phyloP scores from a whole-genome alignment of 2,797 vertebrate genomes.

The Anguilla anguilla region DNA sequence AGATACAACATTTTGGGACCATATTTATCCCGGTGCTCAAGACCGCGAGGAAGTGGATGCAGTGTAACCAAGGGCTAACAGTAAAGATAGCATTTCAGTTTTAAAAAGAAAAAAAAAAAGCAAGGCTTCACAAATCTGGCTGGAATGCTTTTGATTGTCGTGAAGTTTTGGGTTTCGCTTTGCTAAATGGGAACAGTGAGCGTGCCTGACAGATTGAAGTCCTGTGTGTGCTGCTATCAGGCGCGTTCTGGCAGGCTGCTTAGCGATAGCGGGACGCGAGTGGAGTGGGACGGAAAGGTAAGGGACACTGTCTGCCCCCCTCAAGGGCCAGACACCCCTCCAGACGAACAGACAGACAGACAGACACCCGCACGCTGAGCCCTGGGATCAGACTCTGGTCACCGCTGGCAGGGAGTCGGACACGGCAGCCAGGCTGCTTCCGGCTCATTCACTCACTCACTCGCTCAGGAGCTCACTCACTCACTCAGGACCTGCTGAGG shows the following conservation, averaged over 20 bases:
- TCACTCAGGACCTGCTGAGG: neutral
- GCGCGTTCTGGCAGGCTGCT: neutral
- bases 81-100: neutral
- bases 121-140: neutral
- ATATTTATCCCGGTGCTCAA: neutral
- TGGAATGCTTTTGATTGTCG: conserved; percentile 12
- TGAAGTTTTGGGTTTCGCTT: conserved; percentile 11
- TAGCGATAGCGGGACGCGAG: neutral
- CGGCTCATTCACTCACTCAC: neutral
- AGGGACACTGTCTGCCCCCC: neutral
- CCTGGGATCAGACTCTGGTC: neutral
- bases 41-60: neutral
- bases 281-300: neutral
- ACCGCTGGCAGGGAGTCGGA: neutral
- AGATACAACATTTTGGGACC: neutral
- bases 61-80: neutral
- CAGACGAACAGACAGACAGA: neutral
- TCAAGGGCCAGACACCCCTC: neutral
- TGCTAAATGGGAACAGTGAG: neutral
- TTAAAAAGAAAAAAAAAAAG: neutral
- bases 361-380: neutral
- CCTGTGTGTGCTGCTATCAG: conserved; percentile 7
- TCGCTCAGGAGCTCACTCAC: too few species aligned
- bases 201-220: neutral
- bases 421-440: neutral